Evolutionary conservation across 2,113 vertebrate genomes (phyloP), one percentile per base, ranked within the genome.

Genomic region (Syngnathus scovelli): DNA sequence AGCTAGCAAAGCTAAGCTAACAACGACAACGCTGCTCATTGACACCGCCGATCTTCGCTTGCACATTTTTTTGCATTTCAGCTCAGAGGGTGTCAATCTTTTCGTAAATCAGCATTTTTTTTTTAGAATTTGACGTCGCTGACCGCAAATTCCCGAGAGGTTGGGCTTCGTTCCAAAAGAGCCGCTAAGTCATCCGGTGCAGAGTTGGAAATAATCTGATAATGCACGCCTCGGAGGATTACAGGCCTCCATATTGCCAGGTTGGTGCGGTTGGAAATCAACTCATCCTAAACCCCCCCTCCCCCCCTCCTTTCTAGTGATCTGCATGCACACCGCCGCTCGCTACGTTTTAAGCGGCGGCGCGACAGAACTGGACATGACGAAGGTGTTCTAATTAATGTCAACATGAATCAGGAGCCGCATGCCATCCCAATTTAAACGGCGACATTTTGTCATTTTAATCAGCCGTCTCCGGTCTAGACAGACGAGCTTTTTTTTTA

Each of bases 371-470:
- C 60, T 72, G 62, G 59, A 75, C 66, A 82, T 78, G 48, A 73
- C 74, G 44, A 71, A 67, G 64, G 68, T 68, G 54, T 67, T 83
- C 48, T 37, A 69, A 69, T 69, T 69, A 71, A 83, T 54, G 72
- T 72, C 71, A 52, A 60, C 52, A 71, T 77, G 71, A 70, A 56
- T 82, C 67, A 73, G 59, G 52, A 48, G 5, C 3, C 13, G 19
- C 68, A 64, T 23, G n/a, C 23, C 54, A 27, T 27, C 27, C 27
- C 27, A 33, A 33, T 15, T 33, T 56, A 56, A 56, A 16, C 27
- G 23, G 11, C 6, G 23, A 16, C 54, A 56, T 56, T 56, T 56
- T 56, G 54, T 16, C 69, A 68, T 80, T 80, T 77, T 74, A 76
- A 84, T 78, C 68, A 79, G 61, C 36, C 38, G 44, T 70, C 54